Conservation (phyloP, 1,140 invertebrate species). For the Tetramorium simillimum region DNA sequence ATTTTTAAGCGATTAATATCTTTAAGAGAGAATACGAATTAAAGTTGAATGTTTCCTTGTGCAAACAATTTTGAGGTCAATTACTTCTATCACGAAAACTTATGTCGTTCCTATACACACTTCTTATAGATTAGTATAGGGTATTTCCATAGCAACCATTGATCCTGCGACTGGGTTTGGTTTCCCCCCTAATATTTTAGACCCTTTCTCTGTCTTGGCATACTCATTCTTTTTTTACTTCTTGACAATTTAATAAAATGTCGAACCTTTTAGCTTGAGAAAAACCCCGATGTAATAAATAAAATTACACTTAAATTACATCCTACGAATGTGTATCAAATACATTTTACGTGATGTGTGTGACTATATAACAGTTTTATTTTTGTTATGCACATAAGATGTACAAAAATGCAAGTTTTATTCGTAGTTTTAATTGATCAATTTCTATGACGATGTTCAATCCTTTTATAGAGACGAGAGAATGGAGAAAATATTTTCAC, state of each 20-base stretch:
- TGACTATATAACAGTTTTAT: not conserved
- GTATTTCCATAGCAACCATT: slow-evolving; percentile 59
- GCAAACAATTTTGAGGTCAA: not conserved
- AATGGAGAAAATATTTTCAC: not conserved
- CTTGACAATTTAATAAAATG: not conserved
- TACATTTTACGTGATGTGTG: not conserved
- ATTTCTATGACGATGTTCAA: not conserved
- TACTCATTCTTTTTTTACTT: not conserved
- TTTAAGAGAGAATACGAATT: not conserved
- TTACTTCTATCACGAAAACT: not conserved
- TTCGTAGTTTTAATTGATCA: not conserved
- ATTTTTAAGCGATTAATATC: not conserved
- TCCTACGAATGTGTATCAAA: not conserved
- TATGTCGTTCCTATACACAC: not conserved
- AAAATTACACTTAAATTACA: not conserved
- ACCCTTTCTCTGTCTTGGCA: not conserved
- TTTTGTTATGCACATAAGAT: not conserved
- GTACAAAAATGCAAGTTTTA: not conserved
- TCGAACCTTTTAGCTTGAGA: not conserved
- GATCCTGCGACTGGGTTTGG: not conserved
- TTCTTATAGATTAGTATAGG: slow-evolving; percentile 12
- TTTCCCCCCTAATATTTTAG: not conserved
- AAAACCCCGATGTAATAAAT: not conserved
- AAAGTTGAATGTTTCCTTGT: not conserved
- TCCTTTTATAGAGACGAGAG: not conserved